These are phyloP conservation scores for Psophia crepitans DNA, from an alignment of 2,113 vertebrate genomes.

Conservation along the genomic window DNA sequence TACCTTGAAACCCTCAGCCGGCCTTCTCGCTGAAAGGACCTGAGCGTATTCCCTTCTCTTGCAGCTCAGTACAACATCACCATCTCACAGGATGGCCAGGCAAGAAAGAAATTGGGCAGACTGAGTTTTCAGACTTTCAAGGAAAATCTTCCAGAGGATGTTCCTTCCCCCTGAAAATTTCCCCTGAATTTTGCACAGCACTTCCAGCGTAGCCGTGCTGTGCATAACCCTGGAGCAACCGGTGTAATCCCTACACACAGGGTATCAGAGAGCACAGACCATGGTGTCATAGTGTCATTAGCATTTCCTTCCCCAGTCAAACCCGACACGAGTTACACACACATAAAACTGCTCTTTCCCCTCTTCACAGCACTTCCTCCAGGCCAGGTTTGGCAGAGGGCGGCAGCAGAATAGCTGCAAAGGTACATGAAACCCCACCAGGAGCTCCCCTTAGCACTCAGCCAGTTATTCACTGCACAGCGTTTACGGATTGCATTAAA, in stretches of 20 bases:
- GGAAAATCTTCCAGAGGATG: background rate
- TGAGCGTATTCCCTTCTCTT: background rate
- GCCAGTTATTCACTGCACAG: background rate
- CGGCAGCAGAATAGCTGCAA: background rate
- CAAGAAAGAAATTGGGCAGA: background rate
- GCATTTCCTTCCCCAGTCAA: background rate
- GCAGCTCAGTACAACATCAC: background rate
- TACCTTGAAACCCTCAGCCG: background rate
- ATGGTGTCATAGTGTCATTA: background rate
- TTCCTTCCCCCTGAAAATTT: background rate
- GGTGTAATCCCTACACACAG: background rate
- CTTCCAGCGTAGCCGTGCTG: rapidly evolving
- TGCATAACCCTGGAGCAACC: background rate
- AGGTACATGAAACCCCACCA: background rate
- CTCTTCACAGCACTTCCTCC: background rate
- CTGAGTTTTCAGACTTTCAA: background rate
- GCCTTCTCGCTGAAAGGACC: background rate
- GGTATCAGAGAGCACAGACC: background rate
- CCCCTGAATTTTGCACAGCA: background rate
- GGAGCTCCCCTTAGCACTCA: background rate
- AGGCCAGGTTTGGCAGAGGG: background rate
- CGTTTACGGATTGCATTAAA: background rate
- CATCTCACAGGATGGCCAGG: background rate
- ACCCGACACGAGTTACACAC: background rate
- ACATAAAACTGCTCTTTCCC: background rate